Percentiles rank a stretch among this genome's conserved stretches.
Evolutionary conservation across 2,888 invertebrate genomes (phyloP).

Genomic region (Calliscelio sp.): DNA sequence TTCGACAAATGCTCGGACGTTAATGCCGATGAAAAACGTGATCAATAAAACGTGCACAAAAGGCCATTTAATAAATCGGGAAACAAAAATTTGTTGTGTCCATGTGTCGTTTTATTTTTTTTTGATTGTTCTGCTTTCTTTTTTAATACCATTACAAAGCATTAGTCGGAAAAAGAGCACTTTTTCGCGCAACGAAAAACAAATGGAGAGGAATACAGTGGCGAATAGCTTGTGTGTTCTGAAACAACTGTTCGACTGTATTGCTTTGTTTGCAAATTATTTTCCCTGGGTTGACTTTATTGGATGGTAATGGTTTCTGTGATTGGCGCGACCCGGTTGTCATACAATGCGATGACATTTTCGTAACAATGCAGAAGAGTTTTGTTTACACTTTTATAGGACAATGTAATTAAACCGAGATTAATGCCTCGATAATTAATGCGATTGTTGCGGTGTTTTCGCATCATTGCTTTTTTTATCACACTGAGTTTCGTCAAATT

Average conservation of each 20-base stretch:
- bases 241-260: conserved; percentile 37
- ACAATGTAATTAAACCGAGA: conserved; percentile 30
- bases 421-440: conserved; percentile 42
- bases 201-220: conserved; percentile 35
- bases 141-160: conserved; percentile 24
- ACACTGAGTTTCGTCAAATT: too few relatives aligned
- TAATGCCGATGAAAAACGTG: conserved; percentile 44
- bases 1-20: conserved; percentile 39
- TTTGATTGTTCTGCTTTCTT: too few relatives aligned
- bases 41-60: conserved; percentile 38
- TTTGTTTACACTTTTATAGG: conserved; percentile 31
- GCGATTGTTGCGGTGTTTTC: conserved; percentile 1
- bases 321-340: conserved; percentile 30
- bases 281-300: conserved; percentile 46
- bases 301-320: conserved; percentile 44
- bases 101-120: too few relatives aligned
- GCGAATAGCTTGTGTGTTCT: conserved; percentile 13
- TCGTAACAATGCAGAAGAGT: conserved; percentile 9
- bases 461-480: not conserved
- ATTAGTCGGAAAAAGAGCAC: not conserved
- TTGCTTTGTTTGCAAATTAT: conserved; percentile 56
- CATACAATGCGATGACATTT: conserved; percentile 23
- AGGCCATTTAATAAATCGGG: conserved; percentile 33
- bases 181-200: conserved; percentile 20
- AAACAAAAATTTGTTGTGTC: too few relatives aligned